Evolutionary conservation across 2,888 invertebrate species (phyloP).

Genomic region (Rhodophaea formosa): DNA sequence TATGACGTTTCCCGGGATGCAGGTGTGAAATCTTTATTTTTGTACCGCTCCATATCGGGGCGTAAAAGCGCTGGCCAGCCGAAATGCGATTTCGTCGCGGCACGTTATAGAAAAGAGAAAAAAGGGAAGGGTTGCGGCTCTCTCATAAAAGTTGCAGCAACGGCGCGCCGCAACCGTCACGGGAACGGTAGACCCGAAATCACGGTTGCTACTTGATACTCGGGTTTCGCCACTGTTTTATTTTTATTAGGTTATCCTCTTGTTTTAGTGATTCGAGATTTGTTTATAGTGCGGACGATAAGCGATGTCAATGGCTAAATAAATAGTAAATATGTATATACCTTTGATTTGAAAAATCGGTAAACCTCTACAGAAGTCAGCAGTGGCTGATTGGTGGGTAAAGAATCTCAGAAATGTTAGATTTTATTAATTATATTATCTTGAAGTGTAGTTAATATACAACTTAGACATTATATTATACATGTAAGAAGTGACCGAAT

Average conservation of each 20-base stretch:
- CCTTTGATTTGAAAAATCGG: too few relatives aligned
- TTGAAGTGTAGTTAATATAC: too few relatives aligned
- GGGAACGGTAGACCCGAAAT: slow-evolving; percentile 39
- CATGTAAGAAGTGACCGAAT: too few relatives aligned
- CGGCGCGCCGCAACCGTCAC: slow-evolving; percentile 39
- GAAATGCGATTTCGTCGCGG: slow-evolving; percentile 59
- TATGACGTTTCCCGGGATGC: slow-evolving; percentile 10
- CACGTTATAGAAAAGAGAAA: slow-evolving; percentile 49
- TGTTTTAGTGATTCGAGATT: not conserved
- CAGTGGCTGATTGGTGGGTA: too few relatives aligned
- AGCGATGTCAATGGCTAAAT: too few relatives aligned
- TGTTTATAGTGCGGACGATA: not conserved
- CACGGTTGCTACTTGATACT: not conserved
- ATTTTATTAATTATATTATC: too few relatives aligned
- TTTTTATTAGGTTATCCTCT: not conserved
- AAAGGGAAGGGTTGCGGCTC: slow-evolving; percentile 37
- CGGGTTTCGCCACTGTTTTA: not conserved
- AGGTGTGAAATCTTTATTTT: slow-evolving; percentile 56
- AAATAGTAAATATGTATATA: too few relatives aligned
- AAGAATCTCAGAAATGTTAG: too few relatives aligned
- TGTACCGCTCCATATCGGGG: slow-evolving; percentile 50
- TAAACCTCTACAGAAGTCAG: too few relatives aligned
- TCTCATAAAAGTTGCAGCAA: slow-evolving; percentile 70
- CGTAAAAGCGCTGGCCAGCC: slow-evolving; percentile 58
- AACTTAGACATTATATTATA: too few relatives aligned